Base-by-base conservation (phyloP, 1,140 invertebrate species). In the Anadara kagoshimensis region DNA sequence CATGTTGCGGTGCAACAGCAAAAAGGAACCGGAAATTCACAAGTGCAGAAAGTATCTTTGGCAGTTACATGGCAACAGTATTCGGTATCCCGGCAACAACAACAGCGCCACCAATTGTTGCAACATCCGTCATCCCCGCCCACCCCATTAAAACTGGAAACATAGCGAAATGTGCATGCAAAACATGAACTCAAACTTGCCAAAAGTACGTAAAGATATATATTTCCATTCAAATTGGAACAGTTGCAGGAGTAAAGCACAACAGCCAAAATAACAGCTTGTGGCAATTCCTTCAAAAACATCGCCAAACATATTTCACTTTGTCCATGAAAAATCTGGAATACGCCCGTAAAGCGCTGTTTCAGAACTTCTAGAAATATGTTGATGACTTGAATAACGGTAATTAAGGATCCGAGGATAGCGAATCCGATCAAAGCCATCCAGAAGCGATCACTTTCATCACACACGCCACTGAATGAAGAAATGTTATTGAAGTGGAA, bases 21-120 rank as follows among this genome's bases (percentile, higher is more conserved):
- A 4, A 75, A 44, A 29, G 73, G 73, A 58, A 59, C 69, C 2
- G 73, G 73, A 47, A 69, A 36, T 49, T 75, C 67, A 49, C 73
- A 75, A 24, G 45, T 57, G 36, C 73, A 75, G n/a, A 57, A 75
- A 10, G 53, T 62, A 26, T 75, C 73, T n/a, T 57, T 68, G 36
- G 66, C 51, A 8, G 47, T 24, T 10, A 75, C n/a, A 16, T 51
- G 51, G 29, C 73, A 75, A 22, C 36, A 65, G 22, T 75, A 75
- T 0, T 69, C 54, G 29, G 26, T 59, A 36, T 69, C 65, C 5
- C 65, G 65, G 47, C 73, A 75, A 53, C 73, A 75, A 18, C 57
- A 61, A 51, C 66, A 75, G 26, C 73, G 73, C 73, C 73, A 75
- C 61, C 73, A 75, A 16, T 36, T 49, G 20, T 75, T 75, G 41